phyloP scores from a whole-genome alignment of 2,113 vertebrate species.

The Eubucco bourcierii region DNA sequence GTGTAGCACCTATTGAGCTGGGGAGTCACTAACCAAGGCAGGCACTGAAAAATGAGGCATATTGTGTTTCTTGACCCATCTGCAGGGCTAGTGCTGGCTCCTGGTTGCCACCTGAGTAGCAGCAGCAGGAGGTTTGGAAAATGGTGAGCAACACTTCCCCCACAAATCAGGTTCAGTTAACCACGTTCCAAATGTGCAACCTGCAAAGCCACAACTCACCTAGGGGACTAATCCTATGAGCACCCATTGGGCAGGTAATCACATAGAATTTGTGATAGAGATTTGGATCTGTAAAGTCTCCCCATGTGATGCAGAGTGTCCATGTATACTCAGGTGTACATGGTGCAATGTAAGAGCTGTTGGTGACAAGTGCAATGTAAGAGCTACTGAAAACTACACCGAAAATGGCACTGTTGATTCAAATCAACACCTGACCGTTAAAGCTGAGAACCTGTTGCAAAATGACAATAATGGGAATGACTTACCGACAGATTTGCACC shows the following conservation, averaged over 20 bases:
- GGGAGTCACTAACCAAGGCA: constrained; percentile 6
- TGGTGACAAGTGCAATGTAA: background rate
- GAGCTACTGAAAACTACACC: background rate
- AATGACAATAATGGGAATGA: constrained; percentile 69
- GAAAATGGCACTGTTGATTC: background rate
- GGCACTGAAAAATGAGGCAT: accelerated
- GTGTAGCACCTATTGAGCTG: background rate
- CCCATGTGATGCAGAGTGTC: background rate
- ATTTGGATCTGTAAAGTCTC: background rate
- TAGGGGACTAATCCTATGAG: background rate
- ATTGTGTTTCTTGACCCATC: background rate
- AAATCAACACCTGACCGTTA: background rate
- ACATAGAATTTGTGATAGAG: background rate
- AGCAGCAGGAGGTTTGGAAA: background rate
- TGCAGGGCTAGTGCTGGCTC: background rate
- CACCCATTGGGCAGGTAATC: background rate
- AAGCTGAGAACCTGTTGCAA: background rate
- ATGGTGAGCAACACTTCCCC: background rate
- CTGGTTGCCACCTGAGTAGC: background rate
- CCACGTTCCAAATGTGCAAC: background rate
- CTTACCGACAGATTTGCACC: constrained; percentile 44
- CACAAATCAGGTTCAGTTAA: background rate
- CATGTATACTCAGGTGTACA: background rate
- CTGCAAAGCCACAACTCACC: background rate
- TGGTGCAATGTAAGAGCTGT: background rate